Conservation (phyloP, 2,797 vertebrate species). For the Trichosurus vulpecula region DNA sequence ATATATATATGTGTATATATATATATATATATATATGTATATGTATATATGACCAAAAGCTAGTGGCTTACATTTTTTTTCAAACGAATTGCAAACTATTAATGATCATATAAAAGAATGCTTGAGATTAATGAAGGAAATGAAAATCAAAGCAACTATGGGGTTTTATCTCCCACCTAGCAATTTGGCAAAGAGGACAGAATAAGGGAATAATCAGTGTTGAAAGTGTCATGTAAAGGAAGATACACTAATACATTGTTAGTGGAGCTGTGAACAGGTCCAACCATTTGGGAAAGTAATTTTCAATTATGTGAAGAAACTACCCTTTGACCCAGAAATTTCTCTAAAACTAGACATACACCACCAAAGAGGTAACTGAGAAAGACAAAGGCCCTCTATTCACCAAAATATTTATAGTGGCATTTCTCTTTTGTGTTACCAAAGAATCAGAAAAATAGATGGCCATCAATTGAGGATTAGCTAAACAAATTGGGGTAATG, state of each 20-base stretch:
- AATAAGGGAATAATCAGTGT: not conserved
- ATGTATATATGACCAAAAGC: not conserved
- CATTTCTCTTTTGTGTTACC: not conserved
- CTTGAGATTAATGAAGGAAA: not conserved
- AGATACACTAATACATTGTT: not conserved
- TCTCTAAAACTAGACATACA: constrained; percentile 6
- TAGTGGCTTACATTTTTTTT: not conserved
- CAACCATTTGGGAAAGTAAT: not conserved
- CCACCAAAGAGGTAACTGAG: constrained; percentile 12
- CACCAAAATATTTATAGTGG: not conserved
- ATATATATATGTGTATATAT: too few species aligned
- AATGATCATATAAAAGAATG: not conserved
- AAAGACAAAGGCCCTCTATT: not conserved
- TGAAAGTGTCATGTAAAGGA: not conserved
- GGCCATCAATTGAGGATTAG: not conserved
- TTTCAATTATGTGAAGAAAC: constrained; percentile 28
- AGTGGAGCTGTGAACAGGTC: not conserved
- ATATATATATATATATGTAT: too few species aligned
- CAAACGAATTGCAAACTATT: not conserved
- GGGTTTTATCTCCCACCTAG: not conserved
- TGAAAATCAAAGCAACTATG: constrained; percentile 16
- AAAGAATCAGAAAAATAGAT: constrained; percentile 3
- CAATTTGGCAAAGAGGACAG: not conserved
- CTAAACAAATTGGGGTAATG: not conserved
- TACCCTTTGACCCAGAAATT: not conserved